Evolutionary conservation across 2,888 invertebrate species (phyloP), one percentile per base, ranked within the genome.

Genomic region (Caenorhabditis plicata): DNA sequence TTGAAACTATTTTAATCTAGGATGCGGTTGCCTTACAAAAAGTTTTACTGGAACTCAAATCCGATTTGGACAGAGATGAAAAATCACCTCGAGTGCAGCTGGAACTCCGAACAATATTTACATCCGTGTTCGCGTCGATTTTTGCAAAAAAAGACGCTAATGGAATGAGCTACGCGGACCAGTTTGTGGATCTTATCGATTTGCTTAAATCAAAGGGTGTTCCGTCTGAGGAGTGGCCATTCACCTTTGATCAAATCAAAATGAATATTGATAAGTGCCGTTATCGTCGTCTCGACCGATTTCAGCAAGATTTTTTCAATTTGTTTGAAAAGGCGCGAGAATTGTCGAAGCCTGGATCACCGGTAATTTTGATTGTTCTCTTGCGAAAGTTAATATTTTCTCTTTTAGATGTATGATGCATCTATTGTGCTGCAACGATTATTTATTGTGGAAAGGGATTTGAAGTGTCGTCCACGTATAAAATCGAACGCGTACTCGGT

Each of bases 91-190:
- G 44, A 19, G 68, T 68, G 13, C 66, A 65, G 41, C 88, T 89
- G 0, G 90, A 91, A 0, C 89, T 96, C 0, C 92, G 93, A 81
- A 93, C 95, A 77, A 84, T 98, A 50, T 86, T 96, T 35, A 87
- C 91, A 8, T 91, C 89, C 33, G 86, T 98, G 32, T 95, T 96
- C 81, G 92, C 92, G 13, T 88, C 89, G 0, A 88, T 94, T 3
- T 94, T 94, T 82, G 95, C 93, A 81, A 92, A 94, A 82, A 92
- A 93, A 77, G 95, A 96, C 81, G 91, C 91, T 75, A 93, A 95
- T 82, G 95, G 95, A 39, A 87, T 95, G 53, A 95, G 94, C 81
- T 94, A 90, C 82, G 91, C 92, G 1, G 95, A 96, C 84, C 92
- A 93, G 2, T 88, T 96, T 20, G 49, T 90, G 0, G 96, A 96